Evolutionary conservation across 2,797 vertebrate species (phyloP).

Genomic region (Acropternis orthonyx): DNA sequence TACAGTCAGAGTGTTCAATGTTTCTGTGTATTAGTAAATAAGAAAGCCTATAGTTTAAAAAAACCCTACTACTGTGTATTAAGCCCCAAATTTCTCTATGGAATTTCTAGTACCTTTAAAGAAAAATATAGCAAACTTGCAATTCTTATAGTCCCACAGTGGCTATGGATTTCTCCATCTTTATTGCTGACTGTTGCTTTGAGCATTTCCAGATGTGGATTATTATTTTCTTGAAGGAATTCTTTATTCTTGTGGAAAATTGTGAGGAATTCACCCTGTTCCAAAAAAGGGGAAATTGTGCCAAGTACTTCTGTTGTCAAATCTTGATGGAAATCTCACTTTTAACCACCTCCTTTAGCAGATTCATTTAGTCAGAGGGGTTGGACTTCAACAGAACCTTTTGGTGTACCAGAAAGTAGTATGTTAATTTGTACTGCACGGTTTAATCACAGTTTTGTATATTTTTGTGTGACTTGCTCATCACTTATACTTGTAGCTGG

Average conservation of each 20-base stretch:
- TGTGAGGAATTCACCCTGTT: neutral
- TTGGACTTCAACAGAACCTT: neutral
- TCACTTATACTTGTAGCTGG: neutral
- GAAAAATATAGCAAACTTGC: neutral
- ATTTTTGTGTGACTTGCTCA: neutral
- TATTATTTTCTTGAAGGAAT: conserved; percentile 32
- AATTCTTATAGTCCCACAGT: conserved; percentile 10
- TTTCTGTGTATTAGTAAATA: neutral
- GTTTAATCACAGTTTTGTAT: neutral
- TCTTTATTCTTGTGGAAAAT: conserved; percentile 33
- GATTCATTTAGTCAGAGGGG: neutral
- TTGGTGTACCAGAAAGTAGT: neutral
- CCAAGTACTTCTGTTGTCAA: neutral
- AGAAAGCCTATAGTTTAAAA: neutral
- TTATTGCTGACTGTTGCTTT: neutral
- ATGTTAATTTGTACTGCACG: neutral
- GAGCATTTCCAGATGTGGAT: conserved; percentile 40
- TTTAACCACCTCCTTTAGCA: neutral
- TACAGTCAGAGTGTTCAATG: neutral
- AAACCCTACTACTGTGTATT: neutral
- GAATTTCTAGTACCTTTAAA: neutral
- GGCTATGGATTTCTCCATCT: conserved; percentile 6
- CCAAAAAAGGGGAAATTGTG: neutral
- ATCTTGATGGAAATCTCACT: neutral
- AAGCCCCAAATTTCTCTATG: neutral